Conservation (phyloP, 2,797 vertebrate species). For the Argentina silus region DNA sequence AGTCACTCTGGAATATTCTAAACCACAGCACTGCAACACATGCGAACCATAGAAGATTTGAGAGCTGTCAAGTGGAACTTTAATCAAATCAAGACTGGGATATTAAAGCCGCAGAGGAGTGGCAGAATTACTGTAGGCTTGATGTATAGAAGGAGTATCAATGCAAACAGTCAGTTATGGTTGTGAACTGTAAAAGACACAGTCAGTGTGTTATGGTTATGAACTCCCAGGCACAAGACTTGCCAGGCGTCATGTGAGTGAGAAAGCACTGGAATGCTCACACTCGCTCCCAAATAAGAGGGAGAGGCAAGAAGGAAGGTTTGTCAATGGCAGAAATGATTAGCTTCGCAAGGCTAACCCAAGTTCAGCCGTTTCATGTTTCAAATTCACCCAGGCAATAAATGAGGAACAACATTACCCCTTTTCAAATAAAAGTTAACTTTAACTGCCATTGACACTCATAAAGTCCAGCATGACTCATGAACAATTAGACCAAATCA, state of each 20-base stretch:
- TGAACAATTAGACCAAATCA: conserved; percentile 23
- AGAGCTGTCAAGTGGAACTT: conserved; percentile 50
- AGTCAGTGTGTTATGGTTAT: conserved; percentile 26
- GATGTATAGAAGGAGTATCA: conserved; percentile 42
- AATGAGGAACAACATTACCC: conserved; percentile 38
- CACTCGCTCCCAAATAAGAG: conserved; percentile 31
- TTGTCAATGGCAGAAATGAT: conserved; percentile 58
- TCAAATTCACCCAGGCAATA: conserved; percentile 46
- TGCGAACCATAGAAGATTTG: conserved; percentile 51
- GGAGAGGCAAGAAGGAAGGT: conserved; percentile 29
- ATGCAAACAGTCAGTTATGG: conserved; percentile 57
- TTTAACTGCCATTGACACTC: conserved; percentile 45
- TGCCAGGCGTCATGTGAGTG: conserved; percentile 32
- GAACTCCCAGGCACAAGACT: conserved; percentile 32
- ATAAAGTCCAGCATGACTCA: conserved; percentile 43
- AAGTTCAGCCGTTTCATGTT: conserved; percentile 62
- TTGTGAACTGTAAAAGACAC: conserved; percentile 38
- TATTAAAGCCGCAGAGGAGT: conserved; percentile 47
- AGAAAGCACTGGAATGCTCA: conserved; percentile 29
- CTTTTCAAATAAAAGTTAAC: conserved; percentile 57
- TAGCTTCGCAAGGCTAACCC: conserved; percentile 50
- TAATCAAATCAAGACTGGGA: conserved; percentile 55
- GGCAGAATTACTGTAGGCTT: conserved; percentile 40
- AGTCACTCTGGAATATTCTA: conserved; percentile 35
- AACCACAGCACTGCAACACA: conserved; percentile 46